A percentile compares a stretch with the other conserved stretches of the same genome.
Conservation (phyloP, 2,888 invertebrate genomes). For the Rotaria macrura region DNA sequence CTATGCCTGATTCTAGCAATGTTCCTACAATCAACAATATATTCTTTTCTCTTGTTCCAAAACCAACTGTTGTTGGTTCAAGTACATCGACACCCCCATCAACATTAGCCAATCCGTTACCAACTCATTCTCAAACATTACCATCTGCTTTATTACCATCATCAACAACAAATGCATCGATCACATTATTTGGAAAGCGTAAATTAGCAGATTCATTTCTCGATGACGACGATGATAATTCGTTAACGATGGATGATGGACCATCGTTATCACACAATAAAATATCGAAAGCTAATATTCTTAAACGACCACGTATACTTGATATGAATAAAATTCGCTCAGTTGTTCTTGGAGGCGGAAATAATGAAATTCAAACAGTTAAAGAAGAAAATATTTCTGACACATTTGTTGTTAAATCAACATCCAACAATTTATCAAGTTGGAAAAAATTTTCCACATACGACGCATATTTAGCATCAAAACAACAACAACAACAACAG, state of each 20-base stretch:
- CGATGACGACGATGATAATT: not conserved
- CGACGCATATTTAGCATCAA: conserved; percentile 17
- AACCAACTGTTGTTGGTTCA: not conserved
- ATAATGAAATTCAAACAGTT: not conserved
- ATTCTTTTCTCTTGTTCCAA: not conserved
- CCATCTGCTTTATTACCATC: not conserved
- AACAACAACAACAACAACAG: not conserved
- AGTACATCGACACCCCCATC: not conserved
- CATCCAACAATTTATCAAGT: not conserved
- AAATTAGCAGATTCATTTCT: conserved; percentile 14
- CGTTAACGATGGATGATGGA: not conserved
- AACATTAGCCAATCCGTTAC: not conserved
- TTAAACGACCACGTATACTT: conserved; percentile 14
- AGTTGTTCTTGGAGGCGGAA: not conserved
- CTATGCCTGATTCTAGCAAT: not conserved
- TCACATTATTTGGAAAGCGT: not conserved
- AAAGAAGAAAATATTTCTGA: not conserved
- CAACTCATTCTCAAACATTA: not conserved
- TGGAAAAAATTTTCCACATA: conserved; percentile 13
- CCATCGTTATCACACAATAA: not conserved
- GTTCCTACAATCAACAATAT: not conserved
- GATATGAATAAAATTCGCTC: conserved; percentile 12
- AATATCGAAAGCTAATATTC: not conserved
- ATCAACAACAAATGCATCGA: not conserved
- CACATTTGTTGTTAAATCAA: not conserved